These are phyloP conservation scores for Tromatobia lineatoria DNA, from an alignment of 2,888 invertebrate species.

Conservation along the genomic window DNA sequence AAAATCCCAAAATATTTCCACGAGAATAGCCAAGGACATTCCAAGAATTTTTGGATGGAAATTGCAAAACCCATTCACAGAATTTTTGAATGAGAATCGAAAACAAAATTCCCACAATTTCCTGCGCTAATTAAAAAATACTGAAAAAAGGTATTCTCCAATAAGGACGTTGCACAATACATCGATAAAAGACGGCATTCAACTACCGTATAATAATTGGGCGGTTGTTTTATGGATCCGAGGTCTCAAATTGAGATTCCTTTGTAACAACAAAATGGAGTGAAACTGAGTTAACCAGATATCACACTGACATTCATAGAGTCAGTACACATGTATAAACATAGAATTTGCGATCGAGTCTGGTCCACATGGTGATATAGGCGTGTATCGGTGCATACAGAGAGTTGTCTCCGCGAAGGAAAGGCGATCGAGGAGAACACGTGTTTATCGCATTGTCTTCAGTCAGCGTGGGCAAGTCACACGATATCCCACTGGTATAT, in stretches of 20 bases:
- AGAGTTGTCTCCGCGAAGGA: conserved; percentile 51
- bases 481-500: conserved; percentile 67
- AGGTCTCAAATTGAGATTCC: conserved; percentile 34
- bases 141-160: no score
- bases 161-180: no score
- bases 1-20: no score
- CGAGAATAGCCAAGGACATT: no score
- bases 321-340: neutral
- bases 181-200: no score
- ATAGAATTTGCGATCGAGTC: neutral
- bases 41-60: no score
- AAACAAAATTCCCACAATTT: no score
- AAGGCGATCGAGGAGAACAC: conserved; percentile 67
- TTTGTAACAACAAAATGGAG: conserved; percentile 36
- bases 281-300: conserved; percentile 22
- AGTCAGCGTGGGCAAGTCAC: conserved; percentile 69
- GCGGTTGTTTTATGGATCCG: conserved; percentile 18
- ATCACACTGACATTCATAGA: conserved; percentile 17
- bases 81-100: no score
- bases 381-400: conserved; percentile 38
- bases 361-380: conserved; percentile 33
- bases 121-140: no score
- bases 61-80: no score
- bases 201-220: conserved; percentile 5
- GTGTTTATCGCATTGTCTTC: conserved; percentile 73